Percentiles rank a stretch among this genome's conserved stretches.
These are phyloP conservation scores for Ramphastos sulfuratus DNA, from an alignment of 2,113 vertebrate genomes.

Conservation along the genomic window DNA sequence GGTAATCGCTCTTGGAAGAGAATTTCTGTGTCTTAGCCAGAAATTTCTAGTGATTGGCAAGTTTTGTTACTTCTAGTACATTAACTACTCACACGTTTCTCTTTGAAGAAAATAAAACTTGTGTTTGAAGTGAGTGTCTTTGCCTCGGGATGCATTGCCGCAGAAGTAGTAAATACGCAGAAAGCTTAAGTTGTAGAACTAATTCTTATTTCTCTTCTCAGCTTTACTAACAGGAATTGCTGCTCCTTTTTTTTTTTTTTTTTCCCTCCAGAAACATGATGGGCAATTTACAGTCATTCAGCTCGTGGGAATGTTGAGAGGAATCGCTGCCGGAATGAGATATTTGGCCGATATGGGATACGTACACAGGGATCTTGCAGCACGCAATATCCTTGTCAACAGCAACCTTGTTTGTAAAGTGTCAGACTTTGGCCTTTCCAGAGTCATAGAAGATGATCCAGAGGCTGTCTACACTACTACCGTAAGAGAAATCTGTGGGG, in stretches of 20 bases:
- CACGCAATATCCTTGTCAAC: slow-evolving; percentile 98
- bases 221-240: slow-evolving; percentile 37
- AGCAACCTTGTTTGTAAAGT: slow-evolving; percentile 99
- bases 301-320: slow-evolving; percentile 96
- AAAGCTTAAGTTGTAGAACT: background rate
- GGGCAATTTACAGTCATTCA: slow-evolving; percentile 99
- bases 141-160: background rate
- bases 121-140: background rate
- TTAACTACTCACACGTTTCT: background rate
- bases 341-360: slow-evolving; percentile 98
- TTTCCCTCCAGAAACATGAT: slow-evolving; percentile 87
- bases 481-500: slow-evolving; percentile 79
- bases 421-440: slow-evolving; percentile 96
- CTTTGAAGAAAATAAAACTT: background rate
- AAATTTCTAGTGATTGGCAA: background rate
- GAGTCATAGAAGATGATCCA: slow-evolving; percentile 97
- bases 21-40: background rate
- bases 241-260: slow-evolving; percentile 17
- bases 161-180: background rate
- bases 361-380: slow-evolving; percentile 96
- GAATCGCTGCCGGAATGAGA: slow-evolving; percentile 97
- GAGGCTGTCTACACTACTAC: slow-evolving; percentile 98
- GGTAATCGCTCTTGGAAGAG: background rate
- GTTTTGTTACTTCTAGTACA: background rate
- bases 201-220: slow-evolving; percentile 27